Base-by-base conservation (phyloP, 2,888 invertebrate species). In the Philereme vetulata region DNA sequence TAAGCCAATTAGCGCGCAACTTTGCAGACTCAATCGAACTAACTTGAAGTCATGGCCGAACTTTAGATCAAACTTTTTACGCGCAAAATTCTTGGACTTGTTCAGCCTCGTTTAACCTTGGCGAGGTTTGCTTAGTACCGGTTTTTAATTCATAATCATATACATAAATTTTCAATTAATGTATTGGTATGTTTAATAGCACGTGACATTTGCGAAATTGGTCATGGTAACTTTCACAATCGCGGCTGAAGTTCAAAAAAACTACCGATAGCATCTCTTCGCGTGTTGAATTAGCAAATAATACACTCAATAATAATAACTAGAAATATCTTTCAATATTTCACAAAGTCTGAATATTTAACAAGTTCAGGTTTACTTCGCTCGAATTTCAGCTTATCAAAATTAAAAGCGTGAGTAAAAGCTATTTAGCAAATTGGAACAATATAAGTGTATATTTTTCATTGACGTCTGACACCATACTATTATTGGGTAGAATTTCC, bases 1-100 rank as follows among this genome's bases (percentile, higher is more conserved):
- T 49, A 54, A 60, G 54, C 54, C 51, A 50, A 60, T 51, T 51
- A 60, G 32, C 45, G 45, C 6, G 45, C 45, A 50, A 60, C 60
- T 59, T 50, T 46, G 49, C 53, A 54, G 54, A 60, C 10, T 42
- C 46, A 42, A 60, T 55, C 36, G 43, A 47, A 51, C 46, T 58
- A 47, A n/a, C 21, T 21, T 36, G n/a, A 4, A 47, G 43, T 11
- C 47, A 43, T 42, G 51, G 50, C 40, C 54, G 40, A 46, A 21
- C 10, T 48, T 35, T 60, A 50, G 11, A 54, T 38, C n/a, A 6
- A 60, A 32, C 53, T 46, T 59, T 60, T 34, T 10, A 48, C 53
- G 35, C 40, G 46, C 32, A n/a, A 36, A 47, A 42, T 42, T 47
- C 47, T 45, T 52, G 35, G 5, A 35, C 33, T 44, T 36, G 38